phyloP scores from a whole-genome alignment of 2,113 vertebrate species.

The Pygathrix nemaeus region DNA sequence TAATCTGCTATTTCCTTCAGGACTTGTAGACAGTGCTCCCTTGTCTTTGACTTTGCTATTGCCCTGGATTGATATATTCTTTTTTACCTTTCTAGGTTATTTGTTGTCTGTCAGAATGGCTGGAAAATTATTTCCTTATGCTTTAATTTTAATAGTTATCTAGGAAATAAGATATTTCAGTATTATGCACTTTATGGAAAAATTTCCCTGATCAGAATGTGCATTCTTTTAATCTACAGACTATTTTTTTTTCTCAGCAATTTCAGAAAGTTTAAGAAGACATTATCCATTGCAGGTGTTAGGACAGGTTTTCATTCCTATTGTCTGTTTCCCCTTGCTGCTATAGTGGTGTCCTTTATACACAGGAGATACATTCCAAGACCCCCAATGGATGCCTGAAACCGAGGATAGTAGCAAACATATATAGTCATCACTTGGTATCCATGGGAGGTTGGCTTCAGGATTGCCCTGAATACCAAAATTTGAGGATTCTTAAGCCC shows the following conservation, averaged over 20 bases:
- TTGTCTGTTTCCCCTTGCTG: background rate
- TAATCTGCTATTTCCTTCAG: background rate
- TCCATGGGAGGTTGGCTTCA: background rate
- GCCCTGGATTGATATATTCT: background rate
- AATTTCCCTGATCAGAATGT: background rate
- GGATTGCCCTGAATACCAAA: background rate
- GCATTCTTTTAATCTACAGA: background rate
- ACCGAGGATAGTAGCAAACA: background rate
- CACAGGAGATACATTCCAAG: background rate
- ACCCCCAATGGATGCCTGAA: background rate
- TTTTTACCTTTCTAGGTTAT: background rate
- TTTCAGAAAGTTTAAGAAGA: background rate
- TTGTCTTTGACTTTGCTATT: background rate
- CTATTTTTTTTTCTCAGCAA: background rate
- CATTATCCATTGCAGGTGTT: background rate
- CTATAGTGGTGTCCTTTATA: background rate
- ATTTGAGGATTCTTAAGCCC: background rate
- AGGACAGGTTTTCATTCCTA: background rate
- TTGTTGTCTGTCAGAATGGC: background rate
- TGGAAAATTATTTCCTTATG: background rate
- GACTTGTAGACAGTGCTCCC: background rate
- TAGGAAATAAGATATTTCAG: conserved; percentile 1
- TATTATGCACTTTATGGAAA: background rate
- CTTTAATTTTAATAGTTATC: background rate
- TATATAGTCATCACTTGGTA: background rate